These are phyloP conservation scores for Dasyprocta punctata DNA, from an alignment of 2,113 vertebrate species.

Conservation along the genomic window DNA sequence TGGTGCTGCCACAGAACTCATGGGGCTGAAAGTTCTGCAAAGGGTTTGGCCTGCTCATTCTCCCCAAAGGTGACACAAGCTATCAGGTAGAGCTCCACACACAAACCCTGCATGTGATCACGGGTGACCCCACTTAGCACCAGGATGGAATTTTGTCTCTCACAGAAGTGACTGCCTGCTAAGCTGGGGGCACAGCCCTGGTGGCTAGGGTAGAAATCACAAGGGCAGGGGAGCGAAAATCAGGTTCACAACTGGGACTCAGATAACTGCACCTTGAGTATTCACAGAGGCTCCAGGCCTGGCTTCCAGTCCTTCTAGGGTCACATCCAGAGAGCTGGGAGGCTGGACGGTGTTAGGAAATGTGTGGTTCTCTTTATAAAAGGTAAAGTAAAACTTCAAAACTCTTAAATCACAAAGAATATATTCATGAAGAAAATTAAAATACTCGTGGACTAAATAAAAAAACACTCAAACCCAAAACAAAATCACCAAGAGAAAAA, in stretches of 20 bases:
- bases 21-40: neutral
- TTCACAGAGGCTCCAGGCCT: neutral
- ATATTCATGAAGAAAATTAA: slow-evolving; percentile 31
- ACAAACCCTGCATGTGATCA: neutral
- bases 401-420: neutral
- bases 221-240: neutral
- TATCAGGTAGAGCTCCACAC: neutral
- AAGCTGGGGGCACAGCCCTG: no score
- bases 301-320: neutral
- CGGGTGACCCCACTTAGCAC: neutral
- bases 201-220: neutral
- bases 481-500: neutral
- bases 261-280: neutral
- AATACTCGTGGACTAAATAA: neutral
- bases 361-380: neutral
- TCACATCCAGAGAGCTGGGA: neutral
- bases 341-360: neutral
- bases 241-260: neutral
- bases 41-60: neutral
- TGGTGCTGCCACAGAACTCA: neutral
- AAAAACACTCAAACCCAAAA: neutral
- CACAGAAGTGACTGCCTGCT: neutral
- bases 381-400: neutral
- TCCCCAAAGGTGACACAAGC: neutral
- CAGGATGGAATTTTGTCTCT: neutral